Conservation (phyloP, 2,113 vertebrate species). For the Trichomycterus rosablanca region DNA sequence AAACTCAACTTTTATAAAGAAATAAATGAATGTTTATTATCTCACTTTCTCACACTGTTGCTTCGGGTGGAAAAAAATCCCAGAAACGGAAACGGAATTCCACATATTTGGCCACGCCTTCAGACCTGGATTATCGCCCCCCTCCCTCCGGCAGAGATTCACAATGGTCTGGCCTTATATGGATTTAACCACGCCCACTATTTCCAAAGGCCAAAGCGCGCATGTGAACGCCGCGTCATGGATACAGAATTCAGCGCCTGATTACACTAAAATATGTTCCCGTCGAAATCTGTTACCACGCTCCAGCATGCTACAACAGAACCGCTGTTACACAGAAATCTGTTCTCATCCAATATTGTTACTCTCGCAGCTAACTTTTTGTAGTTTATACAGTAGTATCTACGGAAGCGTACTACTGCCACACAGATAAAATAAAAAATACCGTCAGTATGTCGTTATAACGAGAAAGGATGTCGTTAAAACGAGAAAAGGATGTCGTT, state of each 20-base stretch:
- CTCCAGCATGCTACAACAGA: too few species aligned
- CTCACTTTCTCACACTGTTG: not conserved
- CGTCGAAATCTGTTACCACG: too few species aligned
- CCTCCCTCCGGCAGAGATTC: not conserved
- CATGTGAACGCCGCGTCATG: not conserved
- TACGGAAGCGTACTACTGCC: too few species aligned
- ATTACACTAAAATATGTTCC: not conserved
- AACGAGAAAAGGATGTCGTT: too few species aligned
- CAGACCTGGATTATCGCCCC: slow-evolving; percentile 10
- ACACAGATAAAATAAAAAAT: too few species aligned
- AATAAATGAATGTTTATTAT: slow-evolving; percentile 29
- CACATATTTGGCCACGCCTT: slow-evolving; percentile 68
- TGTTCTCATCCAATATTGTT: not conserved
- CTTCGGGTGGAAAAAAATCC: slow-evolving; percentile 54
- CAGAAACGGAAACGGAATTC: slow-evolving; percentile 92
- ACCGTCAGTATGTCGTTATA: too few species aligned
- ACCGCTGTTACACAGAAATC: too few species aligned
- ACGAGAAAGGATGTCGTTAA: too few species aligned
- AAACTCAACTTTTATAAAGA: not conserved
- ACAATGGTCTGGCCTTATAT: slow-evolving; percentile 42
- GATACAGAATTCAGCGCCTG: too few species aligned
- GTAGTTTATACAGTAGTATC: too few species aligned
- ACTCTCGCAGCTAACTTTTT: too few species aligned
- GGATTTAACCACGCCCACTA: slow-evolving; percentile 32
- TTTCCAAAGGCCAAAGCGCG: not conserved